phyloP scores from a whole-genome alignment of 2,888 invertebrate species.

The Spicauda simplicius region DNA sequence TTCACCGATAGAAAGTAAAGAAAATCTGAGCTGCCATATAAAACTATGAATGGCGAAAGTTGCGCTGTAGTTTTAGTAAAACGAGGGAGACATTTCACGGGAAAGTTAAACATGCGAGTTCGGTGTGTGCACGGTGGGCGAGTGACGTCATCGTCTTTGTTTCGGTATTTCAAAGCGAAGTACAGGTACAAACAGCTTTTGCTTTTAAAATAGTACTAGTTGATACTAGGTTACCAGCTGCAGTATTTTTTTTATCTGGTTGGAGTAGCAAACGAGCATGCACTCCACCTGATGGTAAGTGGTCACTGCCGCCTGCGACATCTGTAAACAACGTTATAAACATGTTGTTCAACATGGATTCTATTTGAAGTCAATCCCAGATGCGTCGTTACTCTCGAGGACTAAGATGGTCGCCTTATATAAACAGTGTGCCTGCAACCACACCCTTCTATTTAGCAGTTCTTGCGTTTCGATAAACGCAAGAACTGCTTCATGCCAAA shows the following conservation, averaged over 20 bases:
- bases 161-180: background rate
- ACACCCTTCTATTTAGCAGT: too few species aligned
- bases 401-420: too few species aligned
- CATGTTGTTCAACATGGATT: too few species aligned
- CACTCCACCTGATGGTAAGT: too few species aligned
- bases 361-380: too few species aligned
- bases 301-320: too few species aligned
- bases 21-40: background rate
- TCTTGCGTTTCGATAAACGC: too few species aligned
- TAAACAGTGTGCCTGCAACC: too few species aligned
- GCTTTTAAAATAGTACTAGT: background rate
- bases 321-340: too few species aligned
- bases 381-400: too few species aligned
- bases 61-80: background rate
- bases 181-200: background rate
- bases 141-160: background rate
- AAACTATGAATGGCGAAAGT: background rate
- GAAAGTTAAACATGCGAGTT: constrained; percentile 3
- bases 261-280: too few species aligned
- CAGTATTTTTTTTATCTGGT: background rate
- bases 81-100: background rate
- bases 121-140: background rate
- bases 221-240: background rate
- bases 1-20: background rate
- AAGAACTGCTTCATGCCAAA: too few species aligned